Base-by-base conservation (phyloP, 2,797 vertebrate species). In the Artibeus lituratus region DNA sequence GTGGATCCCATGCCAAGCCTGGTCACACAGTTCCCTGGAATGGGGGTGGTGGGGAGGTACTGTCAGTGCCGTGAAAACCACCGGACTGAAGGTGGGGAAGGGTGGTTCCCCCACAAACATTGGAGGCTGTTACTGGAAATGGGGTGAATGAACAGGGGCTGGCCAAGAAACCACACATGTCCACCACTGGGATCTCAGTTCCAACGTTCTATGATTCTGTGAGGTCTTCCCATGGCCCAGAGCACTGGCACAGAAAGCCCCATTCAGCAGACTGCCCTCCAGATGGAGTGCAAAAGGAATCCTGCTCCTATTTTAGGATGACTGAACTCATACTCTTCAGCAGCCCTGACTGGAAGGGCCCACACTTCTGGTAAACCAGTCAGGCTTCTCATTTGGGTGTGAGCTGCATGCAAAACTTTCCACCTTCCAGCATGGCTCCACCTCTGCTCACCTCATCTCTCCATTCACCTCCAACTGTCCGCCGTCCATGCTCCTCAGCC, bases 51-150 rank as follows among this genome's bases (percentile, higher is more conserved):
- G 24, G 29, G 44, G 55, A 74, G 39, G 26, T 51, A 7, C 73
- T 37, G 72, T 89, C 93, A 72, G 47, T 26, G 53, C 86, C 87
- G 22, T 65, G 74, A 24, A 95, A 96, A 35, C 91, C 89, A 84
- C 42, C 18, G 51, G 65, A 42, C 49, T 15, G 42, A 59, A 39
- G 19, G 32, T 32, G 29, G 59, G 53, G 16, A 87, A 49, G 47
- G 37, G 42, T 21, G 47, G 42, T n/a, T 81, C 42, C 78, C 53
- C 29, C 55, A 85, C 21, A 83, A 42, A 83, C 83, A 53, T 22
- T 39, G 12, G 83, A 94, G 82, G 65, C 83, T 49, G 59, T 95
- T 80, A 90, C 74, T 96, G 83, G 87, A 97, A 96, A 76, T 4
- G 5, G 73, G 51, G 67, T 59, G 69, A 72, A 88, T 57, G 78